Evolutionary conservation across 2,888 invertebrate genomes (phyloP).

Genomic region (Diaphora mendica): DNA sequence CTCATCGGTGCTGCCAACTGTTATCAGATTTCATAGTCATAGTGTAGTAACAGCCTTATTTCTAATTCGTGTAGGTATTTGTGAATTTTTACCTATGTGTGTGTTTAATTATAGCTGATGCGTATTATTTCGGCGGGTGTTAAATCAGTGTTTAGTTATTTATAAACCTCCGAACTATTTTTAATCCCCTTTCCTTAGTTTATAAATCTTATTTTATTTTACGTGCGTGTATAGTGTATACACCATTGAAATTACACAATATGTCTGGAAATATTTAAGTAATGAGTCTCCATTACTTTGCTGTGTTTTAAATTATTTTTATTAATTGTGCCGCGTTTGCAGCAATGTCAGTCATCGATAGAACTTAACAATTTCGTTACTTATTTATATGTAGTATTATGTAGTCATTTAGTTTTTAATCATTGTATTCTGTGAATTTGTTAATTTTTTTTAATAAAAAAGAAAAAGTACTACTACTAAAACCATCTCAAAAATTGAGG

Average conservation of each 20-base stretch:
- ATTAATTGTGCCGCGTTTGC: too few species aligned
- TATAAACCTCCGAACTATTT: conserved; percentile 43
- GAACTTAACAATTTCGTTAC: background rate
- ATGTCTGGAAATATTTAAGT: background rate
- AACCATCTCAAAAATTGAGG: too few species aligned
- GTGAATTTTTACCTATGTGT: conserved; percentile 2
- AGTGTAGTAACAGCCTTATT: conserved; percentile 9
- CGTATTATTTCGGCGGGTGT: conserved; percentile 32
- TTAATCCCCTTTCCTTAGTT: conserved; percentile 28
- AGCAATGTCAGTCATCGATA: too few species aligned
- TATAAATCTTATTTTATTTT: conserved; percentile 26
- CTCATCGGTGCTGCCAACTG: background rate
- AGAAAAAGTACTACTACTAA: too few species aligned
- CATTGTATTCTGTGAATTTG: too few species aligned
- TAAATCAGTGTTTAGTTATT: conserved; percentile 39
- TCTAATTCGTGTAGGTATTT: background rate
- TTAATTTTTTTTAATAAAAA: too few species aligned
- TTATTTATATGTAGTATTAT: too few species aligned
- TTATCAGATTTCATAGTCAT: background rate
- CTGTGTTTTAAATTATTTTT: too few species aligned
- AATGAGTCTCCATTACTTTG: background rate
- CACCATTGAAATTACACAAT: background rate
- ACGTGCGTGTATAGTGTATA: conserved; percentile 16
- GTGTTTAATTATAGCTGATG: conserved; percentile 30
- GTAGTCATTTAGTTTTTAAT: too few species aligned